Evolutionary conservation across 1,140 invertebrate species (phyloP), one percentile per base, ranked within the genome.

Genomic region (Trigoniulus corallinus): DNA sequence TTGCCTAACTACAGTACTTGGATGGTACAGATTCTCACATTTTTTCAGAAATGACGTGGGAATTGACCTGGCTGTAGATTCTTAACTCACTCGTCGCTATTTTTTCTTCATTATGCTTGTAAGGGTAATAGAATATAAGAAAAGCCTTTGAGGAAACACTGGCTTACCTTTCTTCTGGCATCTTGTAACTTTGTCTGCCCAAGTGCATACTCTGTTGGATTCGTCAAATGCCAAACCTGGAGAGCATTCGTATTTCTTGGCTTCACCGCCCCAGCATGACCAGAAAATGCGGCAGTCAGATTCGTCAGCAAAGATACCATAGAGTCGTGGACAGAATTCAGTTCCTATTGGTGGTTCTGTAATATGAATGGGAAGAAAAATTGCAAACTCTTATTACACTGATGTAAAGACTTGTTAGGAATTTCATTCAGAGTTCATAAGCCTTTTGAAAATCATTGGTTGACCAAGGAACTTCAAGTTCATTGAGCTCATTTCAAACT

Each of bases 261-360:
- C 80, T 67, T 92, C 88, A 37, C 88, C 89, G 68, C 89, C 89
- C 87, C 88, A 92, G 68, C 89, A 94, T 66, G 88, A 91, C 83
- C 87, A 93, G 80, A 93, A 94, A 1, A 85, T 82, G 65, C 88
- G 83, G 67, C 88, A 92, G 66, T 91, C 88, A 54, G 73, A 69
- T 21, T 82, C 81, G 64, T 93, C 88, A 50, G 86, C 65, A 76
- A 93, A 93, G 67, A 93, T 91, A 62, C 89, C 89, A 67, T 93
- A 92, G 42, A 93, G 70, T 45, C 88, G 74, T 13, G 82, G 62
- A 62, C 88, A 94, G 66, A 93, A 83, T 0, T 84, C 74, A 18
- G 88, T 84, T 34, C 78, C 73, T 59, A 92, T 83, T 60, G 88
- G 76, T 15, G 86, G 84, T 62, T 93, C 85, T 85, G 67, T 37